Evolutionary conservation across 2,113 vertebrate species (phyloP).

Genomic region (Microcebus lehilahytsara): DNA sequence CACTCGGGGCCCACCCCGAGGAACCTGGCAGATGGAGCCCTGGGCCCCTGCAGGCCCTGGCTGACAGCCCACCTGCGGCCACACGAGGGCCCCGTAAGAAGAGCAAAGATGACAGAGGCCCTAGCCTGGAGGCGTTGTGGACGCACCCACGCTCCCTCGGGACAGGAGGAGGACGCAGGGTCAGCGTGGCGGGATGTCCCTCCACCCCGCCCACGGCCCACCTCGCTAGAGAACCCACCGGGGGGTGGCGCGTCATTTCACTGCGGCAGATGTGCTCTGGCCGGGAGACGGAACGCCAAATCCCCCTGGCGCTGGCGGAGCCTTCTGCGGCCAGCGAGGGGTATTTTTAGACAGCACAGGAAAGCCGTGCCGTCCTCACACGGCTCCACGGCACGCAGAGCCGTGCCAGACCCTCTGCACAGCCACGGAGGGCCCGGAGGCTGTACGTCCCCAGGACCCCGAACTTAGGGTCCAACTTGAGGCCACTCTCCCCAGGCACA

Average conservation of each 20-base stretch:
- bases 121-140: not conserved
- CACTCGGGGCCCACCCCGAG: not conserved
- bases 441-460: rapidly evolving
- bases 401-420: rapidly evolving
- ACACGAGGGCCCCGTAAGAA: not conserved
- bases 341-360: slow-evolving; percentile 73
- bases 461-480: not conserved
- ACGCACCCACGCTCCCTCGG: rapidly evolving
- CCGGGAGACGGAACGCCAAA: not conserved
- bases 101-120: rapidly evolving
- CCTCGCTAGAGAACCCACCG: not conserved
- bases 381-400: not conserved
- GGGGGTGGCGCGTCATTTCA: rapidly evolving
- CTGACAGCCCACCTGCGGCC: rapidly evolving
- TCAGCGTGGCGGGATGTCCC: not conserved
- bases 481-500: rapidly evolving
- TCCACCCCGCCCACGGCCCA: rapidly evolving
- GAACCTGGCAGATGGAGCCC: not conserved
- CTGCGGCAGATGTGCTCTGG: not conserved
- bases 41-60: not conserved
- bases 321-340: not conserved
- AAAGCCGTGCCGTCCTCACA: not conserved
- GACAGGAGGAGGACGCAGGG: not conserved
- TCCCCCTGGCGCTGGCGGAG: not conserved
- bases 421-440: not conserved